Evolutionary conservation across 2,113 vertebrate species (phyloP).

Genomic region (Hyla sarda): DNA sequence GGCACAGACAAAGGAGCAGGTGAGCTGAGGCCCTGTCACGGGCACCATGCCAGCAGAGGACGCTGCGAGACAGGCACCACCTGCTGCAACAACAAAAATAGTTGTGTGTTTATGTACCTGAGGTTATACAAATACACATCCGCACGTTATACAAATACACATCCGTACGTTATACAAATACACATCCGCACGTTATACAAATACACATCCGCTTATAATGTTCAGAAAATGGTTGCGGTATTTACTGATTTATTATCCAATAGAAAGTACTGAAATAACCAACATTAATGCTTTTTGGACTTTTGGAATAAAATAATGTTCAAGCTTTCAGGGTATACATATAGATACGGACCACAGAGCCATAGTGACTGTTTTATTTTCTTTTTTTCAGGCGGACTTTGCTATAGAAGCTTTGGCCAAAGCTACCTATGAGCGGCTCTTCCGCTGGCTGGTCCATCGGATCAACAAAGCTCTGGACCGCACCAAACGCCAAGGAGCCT

Average conservation of each 20-base stretch:
- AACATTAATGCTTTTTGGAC: no score
- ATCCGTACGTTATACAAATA: no score
- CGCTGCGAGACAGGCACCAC: not conserved
- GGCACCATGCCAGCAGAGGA: not conserved
- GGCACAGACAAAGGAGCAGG: constrained; percentile 98
- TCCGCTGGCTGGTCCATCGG: constrained; percentile 97
- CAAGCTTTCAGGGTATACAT: no score
- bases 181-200: no score
- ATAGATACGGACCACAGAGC: no score
- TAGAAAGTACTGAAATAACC: no score
- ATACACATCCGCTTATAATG: no score
- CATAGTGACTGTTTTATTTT: not conserved
- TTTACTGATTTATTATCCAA: no score
- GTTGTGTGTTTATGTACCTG: not conserved
- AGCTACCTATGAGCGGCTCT: constrained; percentile 95
- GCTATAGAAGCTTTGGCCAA: constrained; percentile 95
- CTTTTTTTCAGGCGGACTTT: constrained; percentile 87
- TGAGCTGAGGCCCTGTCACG: constrained; percentile 64
- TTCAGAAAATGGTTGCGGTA: no score
- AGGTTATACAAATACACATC: not conserved
- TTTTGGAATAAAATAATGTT: no score
- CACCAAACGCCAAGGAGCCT: constrained; percentile 96
- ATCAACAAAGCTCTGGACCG: constrained; percentile 97
- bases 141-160: not conserved
- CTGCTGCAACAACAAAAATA: not conserved